Evolutionary conservation across 2,797 vertebrate species (phyloP).

Genomic region (Pelodytes ibericus): DNA sequence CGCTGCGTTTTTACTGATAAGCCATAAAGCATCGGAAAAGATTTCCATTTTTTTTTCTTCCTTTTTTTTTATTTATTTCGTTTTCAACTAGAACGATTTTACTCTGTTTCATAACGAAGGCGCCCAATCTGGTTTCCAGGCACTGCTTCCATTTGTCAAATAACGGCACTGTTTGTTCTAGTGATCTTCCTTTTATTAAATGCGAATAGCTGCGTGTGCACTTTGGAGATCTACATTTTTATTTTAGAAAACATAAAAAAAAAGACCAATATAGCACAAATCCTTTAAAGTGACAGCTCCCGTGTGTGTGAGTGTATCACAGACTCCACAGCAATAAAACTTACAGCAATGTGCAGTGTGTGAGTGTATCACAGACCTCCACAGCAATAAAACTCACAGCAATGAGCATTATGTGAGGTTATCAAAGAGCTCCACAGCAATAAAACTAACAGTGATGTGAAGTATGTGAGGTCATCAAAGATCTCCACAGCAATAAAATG

Average conservation of each 20-base stretch:
- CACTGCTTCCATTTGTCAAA: slow-evolving; percentile 18
- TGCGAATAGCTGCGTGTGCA: not conserved
- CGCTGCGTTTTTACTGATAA: slow-evolving; percentile 46
- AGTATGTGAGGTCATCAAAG: no score
- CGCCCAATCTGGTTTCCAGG: slow-evolving; percentile 15
- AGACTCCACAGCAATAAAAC: no score
- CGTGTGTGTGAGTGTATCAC: no score
- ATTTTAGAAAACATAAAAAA: not conserved
- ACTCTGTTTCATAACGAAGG: slow-evolving; percentile 25
- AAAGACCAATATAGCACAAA: not conserved
- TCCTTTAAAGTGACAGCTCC: not conserved
- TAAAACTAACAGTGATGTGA: no score
- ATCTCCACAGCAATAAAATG: no score
- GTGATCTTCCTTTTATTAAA: not conserved
- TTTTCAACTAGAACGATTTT: not conserved
- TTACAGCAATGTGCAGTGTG: no score
- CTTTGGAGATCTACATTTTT: not conserved
- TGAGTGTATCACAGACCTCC: no score
- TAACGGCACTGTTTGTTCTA: not conserved
- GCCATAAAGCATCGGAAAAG: slow-evolving; percentile 25
- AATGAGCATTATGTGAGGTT: no score
- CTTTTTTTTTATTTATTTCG: not conserved
- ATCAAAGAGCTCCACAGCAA: no score
- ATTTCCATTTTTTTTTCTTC: slow-evolving; percentile 38
- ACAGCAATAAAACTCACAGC: no score